Percentiles rank a stretch among this genome's conserved stretches.
Evolutionary conservation across 1,140 invertebrate species (phyloP).

Genomic region (Caenorhabditis latens): DNA sequence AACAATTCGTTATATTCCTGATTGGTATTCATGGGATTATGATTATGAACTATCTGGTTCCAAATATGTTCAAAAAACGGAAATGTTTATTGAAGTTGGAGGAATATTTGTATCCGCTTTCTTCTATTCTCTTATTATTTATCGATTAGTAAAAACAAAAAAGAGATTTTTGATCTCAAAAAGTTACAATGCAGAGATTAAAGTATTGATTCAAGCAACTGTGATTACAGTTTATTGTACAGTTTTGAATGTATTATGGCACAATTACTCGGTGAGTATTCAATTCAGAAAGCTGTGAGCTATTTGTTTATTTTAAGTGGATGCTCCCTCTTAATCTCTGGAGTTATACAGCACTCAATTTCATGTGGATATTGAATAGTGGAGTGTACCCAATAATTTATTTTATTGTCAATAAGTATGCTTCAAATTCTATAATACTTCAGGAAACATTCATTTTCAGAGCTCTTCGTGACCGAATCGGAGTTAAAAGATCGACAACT

Average conservation of each 20-base stretch:
- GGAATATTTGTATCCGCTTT: conserved; percentile 68
- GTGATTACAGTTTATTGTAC: conserved; percentile 70
- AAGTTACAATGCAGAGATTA: conserved; percentile 67
- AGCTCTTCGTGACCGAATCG: conserved; percentile 40
- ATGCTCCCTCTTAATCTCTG: conserved; percentile 68
- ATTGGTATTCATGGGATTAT: conserved; percentile 69
- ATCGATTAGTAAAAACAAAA: conserved; percentile 64
- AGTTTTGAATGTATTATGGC: conserved; percentile 71
- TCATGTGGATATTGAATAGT: conserved; percentile 73
- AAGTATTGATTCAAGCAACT: conserved; percentile 70
- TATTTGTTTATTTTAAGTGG: conserved; percentile 4
- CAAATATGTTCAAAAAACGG: conserved; percentile 63
- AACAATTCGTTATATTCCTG: conserved; percentile 40
- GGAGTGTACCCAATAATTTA: conserved; percentile 72
- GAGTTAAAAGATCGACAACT: background rate
- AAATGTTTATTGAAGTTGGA: conserved; percentile 70
- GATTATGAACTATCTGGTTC: conserved; percentile 64
- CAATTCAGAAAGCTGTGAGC: background rate
- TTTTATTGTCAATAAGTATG: conserved; percentile 71
- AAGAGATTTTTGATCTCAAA: conserved; percentile 59
- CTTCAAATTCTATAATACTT: background rate
- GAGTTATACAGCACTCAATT: conserved; percentile 68
- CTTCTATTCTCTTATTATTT: conserved; percentile 68
- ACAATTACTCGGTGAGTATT: conserved; percentile 68
- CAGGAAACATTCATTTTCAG: background rate